Conservation (phyloP, 2,113 vertebrate genomes). For the Pleuronectes platessa region DNA sequence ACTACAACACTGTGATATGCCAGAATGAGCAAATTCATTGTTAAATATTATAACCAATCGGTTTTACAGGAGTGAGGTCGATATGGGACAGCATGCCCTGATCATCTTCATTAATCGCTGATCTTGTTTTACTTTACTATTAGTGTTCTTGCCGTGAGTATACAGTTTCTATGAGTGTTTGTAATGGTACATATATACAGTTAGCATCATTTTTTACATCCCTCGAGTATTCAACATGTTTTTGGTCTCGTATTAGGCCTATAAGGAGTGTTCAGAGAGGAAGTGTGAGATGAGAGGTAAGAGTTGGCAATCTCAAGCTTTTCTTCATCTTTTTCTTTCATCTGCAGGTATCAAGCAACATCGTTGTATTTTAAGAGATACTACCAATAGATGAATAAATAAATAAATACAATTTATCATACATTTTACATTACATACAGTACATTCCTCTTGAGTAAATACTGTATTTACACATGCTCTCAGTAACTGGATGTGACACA, state of each 20-base stretch:
- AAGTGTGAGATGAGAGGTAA: conserved; percentile 71
- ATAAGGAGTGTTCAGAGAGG: conserved; percentile 59
- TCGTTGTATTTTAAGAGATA: conserved; percentile 66
- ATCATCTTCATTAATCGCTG: conserved; percentile 51
- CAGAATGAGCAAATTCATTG: conserved; percentile 50
- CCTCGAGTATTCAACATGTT: conserved; percentile 64
- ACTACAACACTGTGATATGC: conserved; percentile 62
- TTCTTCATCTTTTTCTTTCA: conserved; percentile 47
- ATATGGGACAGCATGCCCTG: conserved; percentile 54
- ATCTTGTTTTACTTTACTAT: conserved; percentile 31
- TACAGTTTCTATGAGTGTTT: conserved; percentile 52
- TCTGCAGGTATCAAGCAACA: conserved; percentile 62
- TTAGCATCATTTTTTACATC: conserved; percentile 60
- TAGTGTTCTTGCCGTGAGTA: conserved; percentile 44
- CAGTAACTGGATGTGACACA: conserved; percentile 48
- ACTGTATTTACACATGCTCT: conserved; percentile 81
- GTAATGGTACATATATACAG: conserved; percentile 70
- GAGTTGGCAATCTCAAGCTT: conserved; percentile 73
- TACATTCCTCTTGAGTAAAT: conserved; percentile 84
- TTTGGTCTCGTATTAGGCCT: conserved; percentile 71
- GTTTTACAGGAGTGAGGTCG: conserved; percentile 59
- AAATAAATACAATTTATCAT: conserved; percentile 83
- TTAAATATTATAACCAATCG: conserved; percentile 46
- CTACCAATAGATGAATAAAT: conserved; percentile 78
- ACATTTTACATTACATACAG: conserved; percentile 84